Conservation (phyloP, 2,888 invertebrate species). For the Oxycera nigricornis region DNA sequence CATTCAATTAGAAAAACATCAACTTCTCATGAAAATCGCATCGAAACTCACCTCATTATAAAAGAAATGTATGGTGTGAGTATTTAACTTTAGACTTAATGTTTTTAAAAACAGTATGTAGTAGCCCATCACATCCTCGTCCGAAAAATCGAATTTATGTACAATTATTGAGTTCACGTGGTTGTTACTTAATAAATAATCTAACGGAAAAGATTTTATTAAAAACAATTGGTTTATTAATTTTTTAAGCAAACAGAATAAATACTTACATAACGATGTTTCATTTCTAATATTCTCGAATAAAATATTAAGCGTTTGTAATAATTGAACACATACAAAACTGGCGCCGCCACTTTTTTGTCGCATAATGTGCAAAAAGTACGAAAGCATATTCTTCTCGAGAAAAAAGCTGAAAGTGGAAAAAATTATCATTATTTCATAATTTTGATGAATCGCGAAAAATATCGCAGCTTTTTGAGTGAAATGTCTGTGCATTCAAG, state of each 20-base stretch:
- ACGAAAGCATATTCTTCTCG: slow-evolving; percentile 99
- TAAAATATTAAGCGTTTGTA: slow-evolving; percentile 97
- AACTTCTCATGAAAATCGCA: not conserved
- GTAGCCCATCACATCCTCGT: slow-evolving; percentile 99
- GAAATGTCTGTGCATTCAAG: too few relatives aligned
- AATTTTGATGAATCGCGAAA: too few relatives aligned
- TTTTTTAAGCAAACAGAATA: not conserved
- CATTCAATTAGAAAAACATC: not conserved
- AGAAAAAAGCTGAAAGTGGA: slow-evolving; percentile 86
- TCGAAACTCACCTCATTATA: slow-evolving; percentile 79
- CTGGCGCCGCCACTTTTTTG: slow-evolving; percentile 94
- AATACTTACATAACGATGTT: slow-evolving; percentile 93
- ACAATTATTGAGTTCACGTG: slow-evolving; percentile 99
- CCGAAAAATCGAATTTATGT: slow-evolving; percentile 99
- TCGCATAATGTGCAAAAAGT: slow-evolving; percentile 96
- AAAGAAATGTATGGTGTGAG: slow-evolving; percentile 99
- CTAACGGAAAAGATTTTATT: slow-evolving; percentile 67
- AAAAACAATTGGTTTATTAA: slow-evolving; percentile 36
- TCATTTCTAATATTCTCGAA: slow-evolving; percentile 99
- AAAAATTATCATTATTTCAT: not conserved
- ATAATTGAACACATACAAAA: slow-evolving; percentile 95
- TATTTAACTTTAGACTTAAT: slow-evolving; percentile 94
- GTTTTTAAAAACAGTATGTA: slow-evolving; percentile 99
- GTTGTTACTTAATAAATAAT: slow-evolving; percentile 98
- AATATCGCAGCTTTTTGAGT: too few relatives aligned